phyloP scores from a whole-genome alignment of 64 coral and sea anemone genomes.

The Stichodactyla helianthus region DNA sequence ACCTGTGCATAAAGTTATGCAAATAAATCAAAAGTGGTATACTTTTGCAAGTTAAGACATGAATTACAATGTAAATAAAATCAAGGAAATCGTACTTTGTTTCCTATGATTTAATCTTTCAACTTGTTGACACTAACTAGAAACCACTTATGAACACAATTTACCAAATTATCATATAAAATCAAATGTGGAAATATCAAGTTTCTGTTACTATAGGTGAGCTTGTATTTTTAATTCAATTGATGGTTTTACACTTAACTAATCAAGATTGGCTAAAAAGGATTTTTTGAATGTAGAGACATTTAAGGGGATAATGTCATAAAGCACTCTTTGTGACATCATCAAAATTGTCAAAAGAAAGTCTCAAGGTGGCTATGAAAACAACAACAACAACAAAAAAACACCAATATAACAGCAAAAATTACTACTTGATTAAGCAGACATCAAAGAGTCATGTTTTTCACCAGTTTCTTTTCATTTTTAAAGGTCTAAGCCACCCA shows the following conservation, averaged over 20 bases:
- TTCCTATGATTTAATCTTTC: not conserved
- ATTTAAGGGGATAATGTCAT: no score
- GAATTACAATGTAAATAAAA: not conserved
- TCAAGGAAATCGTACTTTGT: not conserved
- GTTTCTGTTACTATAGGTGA: not conserved
- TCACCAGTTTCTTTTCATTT: constrained; percentile 7
- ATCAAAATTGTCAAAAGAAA: no score
- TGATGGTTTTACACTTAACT: not conserved
- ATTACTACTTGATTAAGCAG: not conserved
- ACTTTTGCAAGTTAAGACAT: not conserved
- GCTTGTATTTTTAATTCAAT: not conserved
- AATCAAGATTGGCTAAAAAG: no score
- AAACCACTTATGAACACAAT: not conserved
- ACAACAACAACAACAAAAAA: not conserved
- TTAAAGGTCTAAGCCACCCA: not conserved
- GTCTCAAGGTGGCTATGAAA: not conserved
- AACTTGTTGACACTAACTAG: not conserved
- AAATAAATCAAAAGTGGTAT: no score
- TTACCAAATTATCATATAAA: not conserved
- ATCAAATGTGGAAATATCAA: not conserved
- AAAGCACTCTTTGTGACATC: no score
- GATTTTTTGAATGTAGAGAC: no score
- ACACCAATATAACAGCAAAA: not conserved
- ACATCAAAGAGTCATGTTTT: not conserved
- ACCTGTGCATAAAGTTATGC: no score